Conservation (phyloP, 2,113 vertebrate species). For the Marmota monax region DNA sequence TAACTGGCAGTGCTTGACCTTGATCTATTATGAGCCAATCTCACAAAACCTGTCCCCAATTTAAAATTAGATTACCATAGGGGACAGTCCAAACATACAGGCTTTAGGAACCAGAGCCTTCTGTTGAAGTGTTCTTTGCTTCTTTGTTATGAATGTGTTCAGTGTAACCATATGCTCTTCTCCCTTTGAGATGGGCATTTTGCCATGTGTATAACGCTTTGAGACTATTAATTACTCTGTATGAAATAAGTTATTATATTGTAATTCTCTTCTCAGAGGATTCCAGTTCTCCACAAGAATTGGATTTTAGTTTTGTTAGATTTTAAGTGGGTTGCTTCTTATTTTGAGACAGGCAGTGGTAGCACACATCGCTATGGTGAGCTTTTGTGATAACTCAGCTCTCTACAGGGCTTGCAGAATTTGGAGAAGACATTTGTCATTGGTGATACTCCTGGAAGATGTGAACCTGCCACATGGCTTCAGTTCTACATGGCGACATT, state of each 20-base stretch:
- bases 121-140: constrained; percentile 70
- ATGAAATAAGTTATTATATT: constrained; percentile 69
- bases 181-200: constrained; percentile 78
- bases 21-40: constrained; percentile 27
- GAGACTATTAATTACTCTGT: constrained; percentile 81
- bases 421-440: constrained; percentile 49
- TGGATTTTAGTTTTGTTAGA: constrained; percentile 39
- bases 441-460: constrained; percentile 6
- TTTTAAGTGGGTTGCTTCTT: constrained; percentile 26
- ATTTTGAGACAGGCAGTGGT: neutral
- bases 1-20: constrained; percentile 38
- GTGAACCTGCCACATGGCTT: neutral
- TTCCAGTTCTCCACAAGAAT: constrained; percentile 16
- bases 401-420: neutral
- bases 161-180: constrained; percentile 79
- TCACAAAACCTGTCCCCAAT: constrained; percentile 70
- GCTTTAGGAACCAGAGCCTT: constrained; percentile 65
- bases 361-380: fast-evolving
- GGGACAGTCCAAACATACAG: constrained; percentile 59
- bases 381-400: neutral
- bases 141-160: constrained; percentile 80
- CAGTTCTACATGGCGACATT: neutral
- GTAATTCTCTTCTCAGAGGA: constrained; percentile 33
- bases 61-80: constrained; percentile 73
- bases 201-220: constrained; percentile 70